A percentile compares a stretch with the other conserved stretches of the same genome.
Evolutionary conservation across 2,113 vertebrate genomes (phyloP).

Genomic region (Muscicapa adusta): DNA sequence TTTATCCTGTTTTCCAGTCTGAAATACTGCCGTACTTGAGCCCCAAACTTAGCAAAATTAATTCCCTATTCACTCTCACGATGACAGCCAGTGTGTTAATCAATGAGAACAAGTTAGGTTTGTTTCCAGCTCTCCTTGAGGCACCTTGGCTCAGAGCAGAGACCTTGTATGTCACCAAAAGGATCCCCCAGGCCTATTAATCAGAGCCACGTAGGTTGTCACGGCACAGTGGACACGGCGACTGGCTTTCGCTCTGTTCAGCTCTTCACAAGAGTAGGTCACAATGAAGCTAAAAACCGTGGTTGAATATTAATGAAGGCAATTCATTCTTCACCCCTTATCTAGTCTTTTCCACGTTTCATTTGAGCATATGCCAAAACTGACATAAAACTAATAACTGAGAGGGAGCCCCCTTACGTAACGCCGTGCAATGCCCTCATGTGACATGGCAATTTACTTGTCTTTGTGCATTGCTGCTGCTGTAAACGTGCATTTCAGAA

Average conservation of each 20-base stretch:
- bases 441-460: not conserved
- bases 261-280: not conserved
- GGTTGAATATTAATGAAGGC: not conserved
- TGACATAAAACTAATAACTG: not conserved
- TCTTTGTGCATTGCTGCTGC: slow-evolving; percentile 18
- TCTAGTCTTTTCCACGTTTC: not conserved
- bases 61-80: not conserved
- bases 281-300: not conserved
- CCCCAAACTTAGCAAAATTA: not conserved
- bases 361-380: not conserved
- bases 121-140: not conserved
- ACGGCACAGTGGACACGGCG: not conserved
- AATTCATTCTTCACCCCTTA: not conserved
- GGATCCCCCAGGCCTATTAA: not conserved
- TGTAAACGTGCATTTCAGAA: slow-evolving; percentile 50
- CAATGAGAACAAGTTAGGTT: not conserved
- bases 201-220: not conserved
- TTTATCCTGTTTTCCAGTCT: not conserved
- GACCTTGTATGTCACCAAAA: not conserved
- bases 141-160: not conserved
- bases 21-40: not conserved
- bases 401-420: not conserved
- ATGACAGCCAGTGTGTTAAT: not conserved
- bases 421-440: not conserved
- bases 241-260: not conserved